These are phyloP conservation scores for Bombus sibiricus DNA, from an alignment of 1,140 invertebrate species.

Conservation along the genomic window DNA sequence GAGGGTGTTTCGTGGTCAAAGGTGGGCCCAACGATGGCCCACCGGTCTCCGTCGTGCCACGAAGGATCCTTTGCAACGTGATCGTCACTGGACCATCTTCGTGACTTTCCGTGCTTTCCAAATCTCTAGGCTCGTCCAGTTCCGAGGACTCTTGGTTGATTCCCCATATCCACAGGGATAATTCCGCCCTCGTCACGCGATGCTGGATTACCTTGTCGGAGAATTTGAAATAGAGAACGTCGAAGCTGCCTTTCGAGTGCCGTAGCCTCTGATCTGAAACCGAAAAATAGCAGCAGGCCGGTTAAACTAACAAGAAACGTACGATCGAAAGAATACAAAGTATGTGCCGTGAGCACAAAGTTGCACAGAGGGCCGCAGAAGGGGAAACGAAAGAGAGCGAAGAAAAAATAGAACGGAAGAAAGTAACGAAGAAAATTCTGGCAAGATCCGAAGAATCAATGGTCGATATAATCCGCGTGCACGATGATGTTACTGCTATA, in stretches of 20 bases:
- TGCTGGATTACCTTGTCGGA: conserved; percentile 84
- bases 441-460: background rate
- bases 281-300: background rate
- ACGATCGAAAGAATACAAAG: background rate
- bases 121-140: conserved; percentile 38
- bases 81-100: conserved; percentile 73
- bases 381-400: background rate
- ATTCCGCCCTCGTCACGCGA: conserved; percentile 82
- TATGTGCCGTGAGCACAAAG: too few relatives aligned
- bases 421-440: background rate
- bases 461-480: background rate
- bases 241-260: conserved; percentile 79
- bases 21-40: conserved; percentile 73
- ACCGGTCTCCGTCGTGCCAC: conserved; percentile 69
- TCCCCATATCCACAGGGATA: conserved; percentile 83
- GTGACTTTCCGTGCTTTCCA: conserved; percentile 55
- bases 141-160: conserved; percentile 52
- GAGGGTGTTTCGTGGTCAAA: conserved; percentile 77
- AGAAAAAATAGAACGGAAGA: background rate
- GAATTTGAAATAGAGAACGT: conserved; percentile 84
- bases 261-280: conserved; percentile 82
- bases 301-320: background rate
- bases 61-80: conserved; percentile 78
- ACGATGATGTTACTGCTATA: background rate
- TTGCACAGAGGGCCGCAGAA: too few relatives aligned